These are phyloP conservation scores for Drosophila prolongata DNA, from an alignment of 2,888 invertebrate species.

Conservation along the genomic window DNA sequence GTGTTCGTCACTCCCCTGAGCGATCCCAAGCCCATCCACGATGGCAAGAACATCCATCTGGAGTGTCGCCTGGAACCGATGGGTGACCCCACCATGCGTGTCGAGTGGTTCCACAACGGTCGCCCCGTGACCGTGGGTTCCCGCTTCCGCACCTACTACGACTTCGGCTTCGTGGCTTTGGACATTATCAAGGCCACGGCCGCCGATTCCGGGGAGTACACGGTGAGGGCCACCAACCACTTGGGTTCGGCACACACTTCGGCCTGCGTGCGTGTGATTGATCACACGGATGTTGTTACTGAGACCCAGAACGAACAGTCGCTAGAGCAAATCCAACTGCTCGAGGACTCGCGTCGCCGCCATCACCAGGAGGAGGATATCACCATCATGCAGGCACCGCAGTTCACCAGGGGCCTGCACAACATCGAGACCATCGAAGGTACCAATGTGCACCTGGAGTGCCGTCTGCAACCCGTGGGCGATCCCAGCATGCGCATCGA, in stretches of 20 bases:
- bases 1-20: slow-evolving; percentile 95
- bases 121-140: slow-evolving; percentile 94
- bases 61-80: slow-evolving; percentile 97
- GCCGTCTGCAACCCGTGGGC: slow-evolving; percentile 94
- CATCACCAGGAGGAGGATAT: slow-evolving; percentile 92
- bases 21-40: slow-evolving; percentile 93
- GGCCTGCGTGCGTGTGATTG: slow-evolving; percentile 94
- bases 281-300: slow-evolving; percentile 92
- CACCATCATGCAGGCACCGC: slow-evolving; percentile 93
- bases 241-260: slow-evolving; percentile 96
- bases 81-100: slow-evolving; percentile 97
- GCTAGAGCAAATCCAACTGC: slow-evolving; percentile 94
- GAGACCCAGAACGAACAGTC: slow-evolving; percentile 97
- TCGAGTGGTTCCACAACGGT: slow-evolving; percentile 98
- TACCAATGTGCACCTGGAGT: slow-evolving; percentile 96
- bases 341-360: slow-evolving; percentile 92
- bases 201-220: slow-evolving; percentile 98
- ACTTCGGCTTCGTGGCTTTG: slow-evolving; percentile 98
- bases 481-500: slow-evolving; percentile 96
- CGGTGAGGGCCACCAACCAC: slow-evolving; percentile 96
- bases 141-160: slow-evolving; percentile 96
- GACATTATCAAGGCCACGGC: slow-evolving; percentile 97
- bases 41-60: slow-evolving; percentile 95
- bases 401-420: slow-evolving; percentile 93
- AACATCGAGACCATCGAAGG: slow-evolving; percentile 96